These are phyloP conservation scores for Argyrosomus japonicus DNA, from an alignment of 2,113 vertebrate genomes.

Conservation along the genomic window DNA sequence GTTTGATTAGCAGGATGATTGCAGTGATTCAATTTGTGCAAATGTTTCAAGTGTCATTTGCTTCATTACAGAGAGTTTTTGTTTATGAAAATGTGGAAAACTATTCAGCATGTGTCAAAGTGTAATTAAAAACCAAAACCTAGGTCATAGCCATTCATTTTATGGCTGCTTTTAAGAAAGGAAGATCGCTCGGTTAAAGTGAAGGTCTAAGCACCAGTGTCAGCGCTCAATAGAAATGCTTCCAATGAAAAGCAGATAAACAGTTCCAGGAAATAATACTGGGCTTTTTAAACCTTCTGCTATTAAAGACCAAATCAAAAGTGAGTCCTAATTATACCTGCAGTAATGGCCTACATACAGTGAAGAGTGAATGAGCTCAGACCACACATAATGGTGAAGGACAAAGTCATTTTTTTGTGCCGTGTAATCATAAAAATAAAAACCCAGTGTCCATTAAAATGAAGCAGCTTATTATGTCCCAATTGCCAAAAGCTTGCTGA, in stretches of 20 bases:
- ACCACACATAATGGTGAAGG: constrained; percentile 64
- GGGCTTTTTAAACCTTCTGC: constrained; percentile 51
- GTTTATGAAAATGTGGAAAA: constrained; percentile 5
- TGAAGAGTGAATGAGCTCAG: constrained; percentile 67
- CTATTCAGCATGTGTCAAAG: constrained; percentile 6
- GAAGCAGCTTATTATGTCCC: constrained; percentile 54
- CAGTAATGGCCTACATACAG: constrained; percentile 53
- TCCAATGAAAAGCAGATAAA: constrained; percentile 60
- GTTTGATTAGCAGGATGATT: constrained; percentile 23
- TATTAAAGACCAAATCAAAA: constrained; percentile 66
- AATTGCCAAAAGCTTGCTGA: constrained; percentile 55
- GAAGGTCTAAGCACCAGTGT: constrained; percentile 48
- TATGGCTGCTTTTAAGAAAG: constrained; percentile 27
- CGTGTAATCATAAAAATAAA: constrained; percentile 65
- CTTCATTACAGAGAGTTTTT: background rate
- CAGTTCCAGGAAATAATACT: constrained; percentile 31
- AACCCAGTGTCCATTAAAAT: constrained; percentile 63
- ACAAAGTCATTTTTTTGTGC: constrained; percentile 38
- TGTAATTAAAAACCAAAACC: constrained; percentile 33
- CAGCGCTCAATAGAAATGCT: constrained; percentile 65
- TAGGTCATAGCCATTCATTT: constrained; percentile 16
- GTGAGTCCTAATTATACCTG: constrained; percentile 72
- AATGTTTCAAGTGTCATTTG: background rate
- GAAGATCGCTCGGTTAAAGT: constrained; percentile 33
- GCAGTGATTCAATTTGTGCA: constrained; percentile 6